Evolutionary conservation across 2,797 vertebrate species (phyloP).

Genomic region (Nannoperca obscura): DNA sequence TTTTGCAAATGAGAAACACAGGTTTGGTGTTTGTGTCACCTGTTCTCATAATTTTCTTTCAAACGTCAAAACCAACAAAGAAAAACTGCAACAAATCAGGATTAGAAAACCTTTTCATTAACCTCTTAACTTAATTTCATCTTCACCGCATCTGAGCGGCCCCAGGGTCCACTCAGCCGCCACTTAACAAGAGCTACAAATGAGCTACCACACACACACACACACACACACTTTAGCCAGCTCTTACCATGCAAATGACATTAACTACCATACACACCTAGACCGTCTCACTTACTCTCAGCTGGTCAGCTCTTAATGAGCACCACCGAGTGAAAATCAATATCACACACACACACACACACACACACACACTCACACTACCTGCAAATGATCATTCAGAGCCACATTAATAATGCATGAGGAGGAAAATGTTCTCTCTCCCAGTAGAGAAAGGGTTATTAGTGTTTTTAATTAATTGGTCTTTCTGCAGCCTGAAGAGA

Average conservation of each 20-base stretch:
- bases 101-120: slow-evolving; percentile 11
- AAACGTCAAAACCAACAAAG: not conserved
- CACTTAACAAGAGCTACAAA: slow-evolving; percentile 20
- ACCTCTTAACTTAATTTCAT: slow-evolving; percentile 28
- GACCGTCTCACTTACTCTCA: slow-evolving; percentile 16
- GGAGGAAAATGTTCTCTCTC: slow-evolving; percentile 29
- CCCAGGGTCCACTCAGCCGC: slow-evolving; percentile 6
- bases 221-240: not conserved
- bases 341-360: slow-evolving; percentile 3
- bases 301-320: slow-evolving; percentile 39
- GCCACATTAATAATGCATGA: slow-evolving; percentile 61
- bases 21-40: not conserved
- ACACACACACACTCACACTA: slow-evolving; percentile 11
- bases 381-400: slow-evolving; percentile 35
- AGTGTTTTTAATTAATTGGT: slow-evolving; percentile 56
- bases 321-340: slow-evolving; percentile 7
- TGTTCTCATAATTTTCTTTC: not conserved
- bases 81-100: not conserved
- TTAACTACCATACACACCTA: not conserved
- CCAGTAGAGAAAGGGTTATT: slow-evolving; percentile 43
- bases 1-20: too few relatives aligned
- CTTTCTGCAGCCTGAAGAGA: slow-evolving; percentile 38
- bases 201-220: not conserved
- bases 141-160: not conserved
- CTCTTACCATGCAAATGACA: slow-evolving; percentile 18